phyloP scores from a whole-genome alignment of 2,113 vertebrate species.

The Atherinomorus stipes region DNA sequence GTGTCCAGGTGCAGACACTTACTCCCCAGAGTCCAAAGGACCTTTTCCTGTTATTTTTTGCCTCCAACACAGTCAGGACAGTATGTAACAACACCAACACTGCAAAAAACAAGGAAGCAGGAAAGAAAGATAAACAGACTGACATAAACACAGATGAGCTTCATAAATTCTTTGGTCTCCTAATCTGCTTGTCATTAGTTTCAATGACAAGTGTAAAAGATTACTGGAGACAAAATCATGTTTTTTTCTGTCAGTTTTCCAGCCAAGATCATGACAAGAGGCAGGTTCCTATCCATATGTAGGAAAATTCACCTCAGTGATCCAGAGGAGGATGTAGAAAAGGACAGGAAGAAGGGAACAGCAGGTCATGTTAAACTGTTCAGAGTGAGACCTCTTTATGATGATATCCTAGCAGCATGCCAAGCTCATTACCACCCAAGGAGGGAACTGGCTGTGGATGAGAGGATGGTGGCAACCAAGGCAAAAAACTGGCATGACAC shows the following conservation, averaged over 20 bases:
- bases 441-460: background rate
- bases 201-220: background rate
- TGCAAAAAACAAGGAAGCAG: background rate
- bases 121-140: background rate
- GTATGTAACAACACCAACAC: background rate
- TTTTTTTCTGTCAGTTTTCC: background rate
- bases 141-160: background rate
- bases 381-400: background rate
- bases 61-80: background rate
- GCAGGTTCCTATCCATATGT: slow-evolving; percentile 1
- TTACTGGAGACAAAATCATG: slow-evolving; percentile 5
- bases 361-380: background rate
- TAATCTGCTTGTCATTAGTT: background rate
- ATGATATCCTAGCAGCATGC: rapidly evolving
- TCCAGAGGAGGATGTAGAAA: background rate
- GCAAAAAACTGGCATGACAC: background rate
- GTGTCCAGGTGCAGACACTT: background rate
- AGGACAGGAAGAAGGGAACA: slow-evolving; percentile 6
- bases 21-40: background rate
- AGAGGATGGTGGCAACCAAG: background rate
- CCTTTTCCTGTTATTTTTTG: no score
- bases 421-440: background rate
- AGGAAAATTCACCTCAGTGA: no score
- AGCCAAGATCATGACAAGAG: background rate
- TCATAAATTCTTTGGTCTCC: background rate